Evolutionary conservation across 2,797 vertebrate genomes (phyloP).

Genomic region (Rhynchotus rufescens): DNA sequence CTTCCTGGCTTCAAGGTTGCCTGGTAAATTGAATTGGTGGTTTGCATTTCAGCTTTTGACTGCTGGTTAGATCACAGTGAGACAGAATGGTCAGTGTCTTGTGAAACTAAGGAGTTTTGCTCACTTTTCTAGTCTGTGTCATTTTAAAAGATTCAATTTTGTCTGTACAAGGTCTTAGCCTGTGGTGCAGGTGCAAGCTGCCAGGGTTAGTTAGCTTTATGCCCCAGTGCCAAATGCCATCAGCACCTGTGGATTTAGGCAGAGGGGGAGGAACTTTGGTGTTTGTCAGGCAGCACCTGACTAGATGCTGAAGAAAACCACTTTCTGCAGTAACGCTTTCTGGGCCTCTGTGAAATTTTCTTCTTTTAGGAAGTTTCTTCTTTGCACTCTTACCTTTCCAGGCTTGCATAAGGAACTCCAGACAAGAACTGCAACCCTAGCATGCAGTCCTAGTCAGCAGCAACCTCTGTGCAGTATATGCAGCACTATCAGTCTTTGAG

Average conservation of each 20-base stretch:
- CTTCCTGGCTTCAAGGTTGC: background rate
- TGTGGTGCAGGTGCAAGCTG: background rate
- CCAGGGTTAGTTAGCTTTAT: no score
- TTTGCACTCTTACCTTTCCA: background rate
- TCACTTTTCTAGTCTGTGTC: background rate
- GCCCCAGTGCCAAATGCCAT: background rate
- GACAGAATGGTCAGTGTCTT: background rate
- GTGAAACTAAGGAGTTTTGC: background rate
- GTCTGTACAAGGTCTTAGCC: background rate
- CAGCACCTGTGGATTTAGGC: background rate
- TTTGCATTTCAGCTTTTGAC: background rate
- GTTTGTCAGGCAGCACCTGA: background rate
- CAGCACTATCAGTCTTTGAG: background rate
- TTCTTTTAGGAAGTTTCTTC: background rate
- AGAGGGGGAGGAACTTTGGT: background rate
- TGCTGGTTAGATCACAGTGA: background rate
- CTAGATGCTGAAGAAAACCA: background rate
- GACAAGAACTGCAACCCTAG: no score
- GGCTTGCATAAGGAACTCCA: background rate
- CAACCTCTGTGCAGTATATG: background rate
- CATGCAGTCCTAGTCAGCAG: no score
- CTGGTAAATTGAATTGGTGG: background rate
- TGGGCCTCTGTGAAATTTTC: background rate
- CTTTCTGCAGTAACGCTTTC: background rate
- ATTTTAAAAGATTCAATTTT: background rate